Conservation (phyloP, 2,888 invertebrate species). For the Amiota mariae region DNA sequence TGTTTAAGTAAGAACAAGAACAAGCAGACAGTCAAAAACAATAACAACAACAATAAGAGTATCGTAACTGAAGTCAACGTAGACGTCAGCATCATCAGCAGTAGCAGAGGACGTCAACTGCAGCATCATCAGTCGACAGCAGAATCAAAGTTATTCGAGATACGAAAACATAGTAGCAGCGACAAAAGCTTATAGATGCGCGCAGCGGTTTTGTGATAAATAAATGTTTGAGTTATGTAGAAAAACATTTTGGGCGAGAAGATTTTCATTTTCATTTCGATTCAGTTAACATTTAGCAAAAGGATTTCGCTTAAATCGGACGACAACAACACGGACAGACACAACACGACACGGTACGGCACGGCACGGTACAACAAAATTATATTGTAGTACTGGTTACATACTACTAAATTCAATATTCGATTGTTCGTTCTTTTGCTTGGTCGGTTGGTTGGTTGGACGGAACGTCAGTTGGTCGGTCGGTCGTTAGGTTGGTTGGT, state of each 20-base stretch:
- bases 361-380: background rate
- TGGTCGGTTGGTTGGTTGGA: too few species aligned
- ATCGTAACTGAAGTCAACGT: background rate
- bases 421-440: too few species aligned
- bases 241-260: constrained; percentile 73
- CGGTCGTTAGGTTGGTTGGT: too few species aligned
- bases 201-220: constrained; percentile 73
- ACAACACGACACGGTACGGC: constrained; percentile 16
- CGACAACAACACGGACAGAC: constrained; percentile 60
- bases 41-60: constrained; percentile 17
- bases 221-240: constrained; percentile 74
- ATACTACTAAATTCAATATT: too few species aligned
- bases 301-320: constrained; percentile 72
- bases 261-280: constrained; percentile 73
- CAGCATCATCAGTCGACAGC: constrained; percentile 42
- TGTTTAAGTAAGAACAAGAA: constrained; percentile 32
- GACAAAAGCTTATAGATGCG: constrained; percentile 71
- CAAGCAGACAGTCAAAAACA: constrained; percentile 43
- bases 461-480: too few species aligned
- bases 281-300: constrained; percentile 72
- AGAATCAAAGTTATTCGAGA: constrained; percentile 69
- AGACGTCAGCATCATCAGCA: background rate
- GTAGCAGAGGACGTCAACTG: too few species aligned
- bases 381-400: too few species aligned
- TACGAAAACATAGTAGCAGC: constrained; percentile 66